Percentiles rank a stretch among this genome's conserved stretches.
Evolutionary conservation across 64 coral and sea anemone species (phyloP).

Genomic region (Dendronephthya gigantea): DNA sequence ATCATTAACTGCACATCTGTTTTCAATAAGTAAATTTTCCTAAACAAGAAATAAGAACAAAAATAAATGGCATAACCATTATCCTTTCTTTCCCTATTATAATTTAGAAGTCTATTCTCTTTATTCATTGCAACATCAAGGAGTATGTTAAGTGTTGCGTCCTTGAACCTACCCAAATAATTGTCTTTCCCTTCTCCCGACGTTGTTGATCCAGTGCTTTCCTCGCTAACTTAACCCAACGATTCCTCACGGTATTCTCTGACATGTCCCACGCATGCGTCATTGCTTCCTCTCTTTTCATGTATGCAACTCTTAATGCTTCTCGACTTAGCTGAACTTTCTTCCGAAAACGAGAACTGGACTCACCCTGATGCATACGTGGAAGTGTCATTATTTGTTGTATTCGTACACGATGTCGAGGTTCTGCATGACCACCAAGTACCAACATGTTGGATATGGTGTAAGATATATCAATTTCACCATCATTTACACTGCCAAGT

Average conservation of each 20-base stretch:
- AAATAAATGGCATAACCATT: too few relatives aligned
- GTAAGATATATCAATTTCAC: background rate
- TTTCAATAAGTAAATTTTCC: too few relatives aligned
- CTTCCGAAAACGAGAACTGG: background rate
- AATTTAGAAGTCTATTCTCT: too few relatives aligned
- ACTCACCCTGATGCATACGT: background rate
- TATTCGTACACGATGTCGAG: background rate
- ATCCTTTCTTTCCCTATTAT: too few relatives aligned
- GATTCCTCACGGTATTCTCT: background rate
- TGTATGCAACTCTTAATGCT: background rate
- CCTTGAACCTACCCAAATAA: too few relatives aligned
- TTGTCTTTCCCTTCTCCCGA: too few relatives aligned
- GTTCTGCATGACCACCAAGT: background rate
- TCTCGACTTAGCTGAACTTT: background rate
- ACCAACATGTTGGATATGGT: background rate
- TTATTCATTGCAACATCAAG: too few relatives aligned
- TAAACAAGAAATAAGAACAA: too few relatives aligned
- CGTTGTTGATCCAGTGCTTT: conserved; percentile 1
- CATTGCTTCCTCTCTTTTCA: background rate
- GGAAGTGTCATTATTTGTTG: conserved; percentile 12
- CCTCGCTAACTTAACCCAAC: background rate
- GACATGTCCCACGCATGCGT: background rate
- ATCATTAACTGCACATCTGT: too few relatives aligned
- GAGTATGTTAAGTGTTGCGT: too few relatives aligned
- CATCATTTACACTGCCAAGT: background rate